Base-by-base conservation (phyloP, 2,113 vertebrate species). In the Otolemur garnettii region DNA sequence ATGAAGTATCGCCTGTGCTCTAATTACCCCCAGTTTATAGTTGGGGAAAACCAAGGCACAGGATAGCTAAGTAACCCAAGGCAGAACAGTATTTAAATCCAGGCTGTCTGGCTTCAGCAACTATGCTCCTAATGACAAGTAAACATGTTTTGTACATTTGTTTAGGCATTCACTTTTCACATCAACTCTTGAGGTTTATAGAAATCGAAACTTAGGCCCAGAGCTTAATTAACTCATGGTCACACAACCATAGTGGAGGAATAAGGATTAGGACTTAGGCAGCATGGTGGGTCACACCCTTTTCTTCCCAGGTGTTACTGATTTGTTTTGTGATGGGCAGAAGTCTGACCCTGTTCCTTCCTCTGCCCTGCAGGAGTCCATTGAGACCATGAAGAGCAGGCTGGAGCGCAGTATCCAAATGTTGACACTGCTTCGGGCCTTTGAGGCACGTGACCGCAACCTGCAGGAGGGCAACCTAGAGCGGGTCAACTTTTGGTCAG, bases 401-500 rank as follows among this genome's bases (percentile, higher is more conserved):
- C 95, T 99, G 96, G 99, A 99, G 97, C 98, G 99, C 59, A 99
- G 99, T 93, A 98, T 99, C 59, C 99, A 99, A 96, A 98, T 99
- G 98, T 99, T 99, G 98, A 98, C 98, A 0, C 98, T 99, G 62
- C 94, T 99, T 62, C 97, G 99, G 53, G 99, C 99, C 2, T 99
- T 99, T 9, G 99, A 99, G 96, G 99, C 99, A 0, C 98, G 99
- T 0, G 99, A 99, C 97, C 98, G 99, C 26, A 99, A 99, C 97
- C 98, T 99, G 38, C 99, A 99, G 94, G 99, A 99, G 71, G 98
- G 99, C 93, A 99, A 99, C 97, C 97, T 99, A 33, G 99, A 98
- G 97, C 98, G 98, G 45, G 99, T 99, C 68, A 99, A 99, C 14
- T 99, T 99, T 97, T 99, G 99, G 99, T 99, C 99, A 0, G 99